Evolutionary conservation across 2,113 vertebrate genomes (phyloP).

Genomic region (Talpa occidentalis): DNA sequence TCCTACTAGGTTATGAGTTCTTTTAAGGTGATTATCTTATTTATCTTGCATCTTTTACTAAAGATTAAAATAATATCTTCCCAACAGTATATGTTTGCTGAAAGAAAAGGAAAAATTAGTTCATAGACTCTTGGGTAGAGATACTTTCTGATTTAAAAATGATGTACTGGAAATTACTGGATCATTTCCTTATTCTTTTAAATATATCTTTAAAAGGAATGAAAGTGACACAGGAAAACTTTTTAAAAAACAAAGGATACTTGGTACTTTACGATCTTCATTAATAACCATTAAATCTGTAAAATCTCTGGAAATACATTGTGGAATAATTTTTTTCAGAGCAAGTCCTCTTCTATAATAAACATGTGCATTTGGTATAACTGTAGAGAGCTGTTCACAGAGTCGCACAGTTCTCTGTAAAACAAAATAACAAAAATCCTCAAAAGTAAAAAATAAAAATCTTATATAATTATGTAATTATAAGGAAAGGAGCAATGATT

Average conservation of each 20-base stretch:
- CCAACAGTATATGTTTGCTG: not conserved
- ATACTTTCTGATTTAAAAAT: not conserved
- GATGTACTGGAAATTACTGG: not conserved
- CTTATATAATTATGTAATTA: not conserved
- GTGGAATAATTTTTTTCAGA: slow-evolving; percentile 96
- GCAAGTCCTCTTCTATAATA: slow-evolving; percentile 98
- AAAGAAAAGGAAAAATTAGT: slow-evolving; percentile 39
- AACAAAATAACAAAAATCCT: slow-evolving; percentile 55
- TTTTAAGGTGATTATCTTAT: not conserved
- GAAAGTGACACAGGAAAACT: not conserved
- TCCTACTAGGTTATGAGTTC: not conserved
- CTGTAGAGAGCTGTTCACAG: slow-evolving; percentile 93
- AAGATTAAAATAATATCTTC: not conserved
- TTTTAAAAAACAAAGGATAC: slow-evolving; percentile 91
- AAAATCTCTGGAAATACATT: slow-evolving; percentile 94
- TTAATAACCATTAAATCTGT: slow-evolving; percentile 97
- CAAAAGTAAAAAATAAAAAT: slow-evolving; percentile 15
- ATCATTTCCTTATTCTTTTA: slow-evolving; percentile 3
- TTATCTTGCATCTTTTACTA: slow-evolving; percentile 43
- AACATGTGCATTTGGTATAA: slow-evolving; percentile 95
- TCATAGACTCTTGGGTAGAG: not conserved
- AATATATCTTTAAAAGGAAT: not conserved
- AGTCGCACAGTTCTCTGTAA: slow-evolving; percentile 95
- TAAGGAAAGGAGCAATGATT: not conserved
- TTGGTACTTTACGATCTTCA: slow-evolving; percentile 95